Evolutionary conservation across 2,888 invertebrate genomes (phyloP).

Genomic region (Brachypterus glaber): DNA sequence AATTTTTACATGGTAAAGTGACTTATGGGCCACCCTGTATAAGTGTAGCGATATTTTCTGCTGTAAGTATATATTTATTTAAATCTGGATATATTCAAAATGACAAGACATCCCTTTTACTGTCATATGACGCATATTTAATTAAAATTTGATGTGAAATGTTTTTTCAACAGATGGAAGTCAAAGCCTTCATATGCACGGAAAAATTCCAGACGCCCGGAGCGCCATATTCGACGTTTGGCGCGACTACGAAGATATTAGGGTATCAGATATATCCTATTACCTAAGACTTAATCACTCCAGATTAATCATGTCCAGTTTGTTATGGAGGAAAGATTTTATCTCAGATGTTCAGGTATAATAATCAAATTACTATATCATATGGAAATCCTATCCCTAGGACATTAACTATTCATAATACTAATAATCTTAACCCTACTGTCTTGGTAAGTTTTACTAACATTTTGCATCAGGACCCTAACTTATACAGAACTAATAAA

Average conservation of each 20-base stretch:
- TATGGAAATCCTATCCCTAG: too few species aligned
- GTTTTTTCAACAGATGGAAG: conserved; percentile 45
- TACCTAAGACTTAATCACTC: conserved; percentile 78
- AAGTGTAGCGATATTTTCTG: too few species aligned
- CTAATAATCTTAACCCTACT: too few species aligned
- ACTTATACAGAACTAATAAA: too few species aligned
- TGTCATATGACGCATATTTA: too few species aligned
- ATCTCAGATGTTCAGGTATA: conserved; percentile 50
- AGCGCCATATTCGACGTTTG: conserved; percentile 68
- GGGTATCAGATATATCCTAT: conserved; percentile 66
- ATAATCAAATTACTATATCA: too few species aligned
- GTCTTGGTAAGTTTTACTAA: too few species aligned
- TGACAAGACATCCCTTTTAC: conserved; percentile 10
- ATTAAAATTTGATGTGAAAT: conserved; percentile 2
- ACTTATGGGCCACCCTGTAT: too few species aligned
- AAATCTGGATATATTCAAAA: neutral
- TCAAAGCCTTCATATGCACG: conserved; percentile 61
- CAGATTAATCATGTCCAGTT: conserved; percentile 65
- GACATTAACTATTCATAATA: too few species aligned
- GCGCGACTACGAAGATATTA: conserved; percentile 73
- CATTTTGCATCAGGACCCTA: too few species aligned
- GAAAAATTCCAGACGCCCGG: conserved; percentile 66
- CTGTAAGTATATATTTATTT: too few species aligned
- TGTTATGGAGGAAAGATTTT: conserved; percentile 71
- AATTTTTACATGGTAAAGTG: too few species aligned